Evolutionary conservation across 2,113 vertebrate genomes (phyloP).

Genomic region (Bostrychus sinensis): DNA sequence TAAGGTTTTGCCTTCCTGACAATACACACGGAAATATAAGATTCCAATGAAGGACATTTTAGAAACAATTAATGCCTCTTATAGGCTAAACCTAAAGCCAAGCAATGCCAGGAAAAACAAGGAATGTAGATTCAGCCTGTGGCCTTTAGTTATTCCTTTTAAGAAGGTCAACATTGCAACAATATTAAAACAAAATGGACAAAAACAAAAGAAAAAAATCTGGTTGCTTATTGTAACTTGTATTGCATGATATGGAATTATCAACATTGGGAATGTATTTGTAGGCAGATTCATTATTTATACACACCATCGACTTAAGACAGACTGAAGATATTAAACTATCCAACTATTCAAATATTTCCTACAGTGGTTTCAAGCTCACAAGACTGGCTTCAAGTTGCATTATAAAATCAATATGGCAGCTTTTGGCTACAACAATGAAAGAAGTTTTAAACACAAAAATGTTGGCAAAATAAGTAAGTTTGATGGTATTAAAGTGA

Average conservation of each 20-base stretch:
- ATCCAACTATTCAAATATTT: background rate
- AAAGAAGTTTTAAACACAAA: background rate
- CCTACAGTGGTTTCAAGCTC: background rate
- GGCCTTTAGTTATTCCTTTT: too few relatives aligned
- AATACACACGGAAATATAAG: too few relatives aligned
- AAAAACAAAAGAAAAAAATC: background rate
- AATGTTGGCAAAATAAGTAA: background rate
- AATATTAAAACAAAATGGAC: background rate
- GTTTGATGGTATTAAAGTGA: background rate
- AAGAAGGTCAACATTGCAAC: background rate
- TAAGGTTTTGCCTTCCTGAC: too few relatives aligned
- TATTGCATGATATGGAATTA: too few relatives aligned
- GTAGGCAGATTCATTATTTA: too few relatives aligned
- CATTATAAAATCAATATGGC: background rate
- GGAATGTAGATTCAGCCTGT: background rate
- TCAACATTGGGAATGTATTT: too few relatives aligned
- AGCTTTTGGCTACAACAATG: background rate
- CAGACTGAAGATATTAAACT: too few relatives aligned
- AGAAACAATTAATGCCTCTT: too few relatives aligned
- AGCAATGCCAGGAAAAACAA: background rate
- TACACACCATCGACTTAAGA: too few relatives aligned
- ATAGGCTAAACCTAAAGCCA: too few relatives aligned
- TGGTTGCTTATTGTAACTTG: background rate
- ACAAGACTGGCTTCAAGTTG: background rate
- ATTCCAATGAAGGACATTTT: too few relatives aligned